phyloP scores from a whole-genome alignment of 2,797 vertebrate genomes.

The Anomalospiza imberbis region DNA sequence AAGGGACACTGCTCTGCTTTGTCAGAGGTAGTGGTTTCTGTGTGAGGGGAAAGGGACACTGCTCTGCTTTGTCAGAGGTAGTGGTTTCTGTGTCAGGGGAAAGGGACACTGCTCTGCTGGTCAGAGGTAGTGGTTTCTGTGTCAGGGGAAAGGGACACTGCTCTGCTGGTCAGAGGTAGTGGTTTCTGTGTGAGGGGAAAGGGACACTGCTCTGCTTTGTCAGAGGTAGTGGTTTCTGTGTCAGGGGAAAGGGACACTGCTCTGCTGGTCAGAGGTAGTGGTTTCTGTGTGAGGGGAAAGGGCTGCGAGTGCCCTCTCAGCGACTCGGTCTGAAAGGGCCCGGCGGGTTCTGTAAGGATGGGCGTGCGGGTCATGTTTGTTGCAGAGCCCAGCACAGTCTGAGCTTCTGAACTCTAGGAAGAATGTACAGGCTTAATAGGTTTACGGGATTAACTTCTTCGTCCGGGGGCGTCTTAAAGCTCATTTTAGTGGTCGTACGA shows the following conservation, averaged over 20 bases:
- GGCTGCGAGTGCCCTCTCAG: rapidly evolving
- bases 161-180: too few species aligned
- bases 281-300: background rate
- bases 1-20: too few species aligned
- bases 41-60: too few species aligned
- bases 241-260: background rate
- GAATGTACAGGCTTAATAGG: background rate
- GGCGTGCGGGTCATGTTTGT: rapidly evolving
- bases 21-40: too few species aligned
- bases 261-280: rapidly evolving
- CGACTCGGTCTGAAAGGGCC: rapidly evolving
- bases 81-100: too few species aligned
- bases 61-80: too few species aligned
- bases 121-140: too few species aligned
- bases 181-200: rapidly evolving
- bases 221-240: rapidly evolving
- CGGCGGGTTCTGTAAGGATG: rapidly evolving
- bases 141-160: too few species aligned
- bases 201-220: too few species aligned
- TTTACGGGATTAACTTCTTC: rapidly evolving
- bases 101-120: too few species aligned
- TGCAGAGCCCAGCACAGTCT: too few species aligned
- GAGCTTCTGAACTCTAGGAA: background rate
- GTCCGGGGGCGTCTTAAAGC: background rate
- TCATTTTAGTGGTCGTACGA: rapidly evolving